Conservation (phyloP, 2,888 invertebrate genomes). For the Drosophila demipolita region DNA sequence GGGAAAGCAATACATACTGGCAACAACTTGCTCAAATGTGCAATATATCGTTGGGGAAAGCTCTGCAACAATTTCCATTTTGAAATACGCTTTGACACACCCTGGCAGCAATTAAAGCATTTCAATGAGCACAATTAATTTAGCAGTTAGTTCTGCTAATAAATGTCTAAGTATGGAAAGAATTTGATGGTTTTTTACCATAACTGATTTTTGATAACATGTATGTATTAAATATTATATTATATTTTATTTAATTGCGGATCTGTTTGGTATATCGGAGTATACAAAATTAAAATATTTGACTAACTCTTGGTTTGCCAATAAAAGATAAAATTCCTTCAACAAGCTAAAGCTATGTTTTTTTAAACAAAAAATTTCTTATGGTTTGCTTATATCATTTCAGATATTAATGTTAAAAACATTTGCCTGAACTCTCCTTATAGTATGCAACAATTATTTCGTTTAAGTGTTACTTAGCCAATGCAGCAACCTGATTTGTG, state of each 20-base stretch:
- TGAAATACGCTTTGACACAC: slow-evolving; percentile 6
- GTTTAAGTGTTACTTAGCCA: neutral
- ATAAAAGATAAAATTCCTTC: too few relatives aligned
- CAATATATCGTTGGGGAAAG: slow-evolving; percentile 24
- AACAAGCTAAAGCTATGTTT: too few relatives aligned
- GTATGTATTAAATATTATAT: neutral
- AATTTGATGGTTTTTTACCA: neutral
- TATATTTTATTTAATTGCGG: neutral
- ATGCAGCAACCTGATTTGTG: neutral
- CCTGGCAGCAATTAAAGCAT: neutral
- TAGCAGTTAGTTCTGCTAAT: neutral
- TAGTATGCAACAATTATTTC: neutral
- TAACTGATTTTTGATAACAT: too few relatives aligned
- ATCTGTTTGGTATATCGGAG: neutral
- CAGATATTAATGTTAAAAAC: neutral
- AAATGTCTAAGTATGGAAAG: neutral
- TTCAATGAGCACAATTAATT: neutral
- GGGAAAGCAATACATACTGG: slow-evolving; percentile 30
- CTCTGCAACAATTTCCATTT: neutral
- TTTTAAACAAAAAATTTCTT: neutral
- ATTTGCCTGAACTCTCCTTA: neutral
- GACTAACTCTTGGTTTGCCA: too few relatives aligned
- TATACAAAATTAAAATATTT: too few relatives aligned
- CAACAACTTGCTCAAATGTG: slow-evolving; percentile 53
- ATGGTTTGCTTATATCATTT: neutral